phyloP scores from a whole-genome alignment of 2,797 vertebrate species.

The Paramormyrops hopkinsi region DNA sequence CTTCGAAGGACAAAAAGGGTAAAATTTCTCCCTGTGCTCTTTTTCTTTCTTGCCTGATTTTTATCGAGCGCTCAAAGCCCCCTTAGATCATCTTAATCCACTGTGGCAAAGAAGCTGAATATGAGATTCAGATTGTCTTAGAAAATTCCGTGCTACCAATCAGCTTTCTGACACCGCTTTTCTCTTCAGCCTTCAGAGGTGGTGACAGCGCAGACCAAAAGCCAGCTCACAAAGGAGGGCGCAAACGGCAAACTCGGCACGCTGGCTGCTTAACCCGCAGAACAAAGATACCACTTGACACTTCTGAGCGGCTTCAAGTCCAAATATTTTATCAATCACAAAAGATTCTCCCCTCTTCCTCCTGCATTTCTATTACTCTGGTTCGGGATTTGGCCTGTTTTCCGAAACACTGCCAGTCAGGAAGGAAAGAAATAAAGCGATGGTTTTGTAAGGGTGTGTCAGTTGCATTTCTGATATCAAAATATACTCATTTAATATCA shows the following conservation, averaged over 20 bases:
- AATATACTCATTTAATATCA: not conserved
- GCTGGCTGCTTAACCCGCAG: slow-evolving; percentile 68
- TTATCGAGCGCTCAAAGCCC: slow-evolving; percentile 85
- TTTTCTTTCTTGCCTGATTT: slow-evolving; percentile 68
- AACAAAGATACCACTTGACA: slow-evolving; percentile 79
- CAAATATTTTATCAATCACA: slow-evolving; percentile 69
- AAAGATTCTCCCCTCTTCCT: slow-evolving; percentile 15
- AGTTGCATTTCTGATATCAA: not conserved
- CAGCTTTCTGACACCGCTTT: slow-evolving; percentile 81
- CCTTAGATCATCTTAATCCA: slow-evolving; percentile 89
- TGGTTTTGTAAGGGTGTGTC: not conserved
- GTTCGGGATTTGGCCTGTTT: not conserved
- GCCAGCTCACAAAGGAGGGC: slow-evolving; percentile 79
- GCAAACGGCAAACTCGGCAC: slow-evolving; percentile 71
- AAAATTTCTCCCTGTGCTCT: slow-evolving; percentile 73
- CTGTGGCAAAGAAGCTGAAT: slow-evolving; percentile 90
- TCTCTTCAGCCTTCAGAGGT: slow-evolving; percentile 85
- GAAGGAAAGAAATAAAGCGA: not conserved
- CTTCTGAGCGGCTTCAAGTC: slow-evolving; percentile 69
- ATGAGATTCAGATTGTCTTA: slow-evolving; percentile 86
- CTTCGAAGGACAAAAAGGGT: slow-evolving; percentile 85
- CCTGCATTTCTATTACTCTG: not conserved
- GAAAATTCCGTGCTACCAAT: slow-evolving; percentile 82
- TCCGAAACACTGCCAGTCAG: not conserved
- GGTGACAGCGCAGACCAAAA: slow-evolving; percentile 85